Percentiles rank a stretch among this genome's conserved stretches.
Evolutionary conservation across 1,140 invertebrate species (phyloP).

Genomic region (Trinorchestia longiramus): DNA sequence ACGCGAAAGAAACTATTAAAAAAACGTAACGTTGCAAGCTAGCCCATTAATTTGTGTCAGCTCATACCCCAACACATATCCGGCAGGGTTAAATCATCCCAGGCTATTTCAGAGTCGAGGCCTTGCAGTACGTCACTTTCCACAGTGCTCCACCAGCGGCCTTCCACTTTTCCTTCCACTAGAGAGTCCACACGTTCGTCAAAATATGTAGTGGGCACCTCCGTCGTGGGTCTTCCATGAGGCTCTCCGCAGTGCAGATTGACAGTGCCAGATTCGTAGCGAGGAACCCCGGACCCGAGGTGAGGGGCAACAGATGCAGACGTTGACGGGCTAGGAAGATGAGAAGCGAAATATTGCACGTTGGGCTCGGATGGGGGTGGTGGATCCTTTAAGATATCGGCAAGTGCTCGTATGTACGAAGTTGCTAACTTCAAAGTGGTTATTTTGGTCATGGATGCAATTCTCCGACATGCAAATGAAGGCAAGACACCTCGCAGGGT

Average conservation of each 20-base stretch:
- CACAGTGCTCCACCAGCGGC: slow-evolving; percentile 38
- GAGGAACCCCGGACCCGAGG: background rate
- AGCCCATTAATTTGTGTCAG: slow-evolving; percentile 39
- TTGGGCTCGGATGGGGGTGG: background rate
- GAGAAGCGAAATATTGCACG: slow-evolving; percentile 19
- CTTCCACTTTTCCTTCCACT: slow-evolving; percentile 7
- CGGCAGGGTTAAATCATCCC: slow-evolving; percentile 49
- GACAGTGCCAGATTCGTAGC: background rate
- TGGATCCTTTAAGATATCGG: slow-evolving; percentile 39
- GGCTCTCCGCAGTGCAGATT: background rate
- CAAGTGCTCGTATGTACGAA: slow-evolving; percentile 55
- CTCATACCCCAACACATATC: slow-evolving; percentile 47
- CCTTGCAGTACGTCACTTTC: slow-evolving; percentile 49
- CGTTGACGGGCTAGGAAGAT: background rate
- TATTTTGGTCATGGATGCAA: slow-evolving; percentile 52
- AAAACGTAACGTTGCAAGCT: background rate
- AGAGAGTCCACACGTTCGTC: slow-evolving; percentile 3
- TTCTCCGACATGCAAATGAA: slow-evolving; percentile 23
- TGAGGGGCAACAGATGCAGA: background rate
- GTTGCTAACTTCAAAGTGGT: slow-evolving; percentile 50
- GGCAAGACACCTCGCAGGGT: slow-evolving; percentile 55
- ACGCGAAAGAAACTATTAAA: background rate
- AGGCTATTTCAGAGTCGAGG: slow-evolving; percentile 26
- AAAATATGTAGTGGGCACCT: background rate
- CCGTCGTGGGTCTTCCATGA: slow-evolving; percentile 26